Percentiles rank a stretch among this genome's conserved stretches.
phyloP scores from a whole-genome alignment of 2,888 invertebrate species.

The Falcaria lacertinaria region DNA sequence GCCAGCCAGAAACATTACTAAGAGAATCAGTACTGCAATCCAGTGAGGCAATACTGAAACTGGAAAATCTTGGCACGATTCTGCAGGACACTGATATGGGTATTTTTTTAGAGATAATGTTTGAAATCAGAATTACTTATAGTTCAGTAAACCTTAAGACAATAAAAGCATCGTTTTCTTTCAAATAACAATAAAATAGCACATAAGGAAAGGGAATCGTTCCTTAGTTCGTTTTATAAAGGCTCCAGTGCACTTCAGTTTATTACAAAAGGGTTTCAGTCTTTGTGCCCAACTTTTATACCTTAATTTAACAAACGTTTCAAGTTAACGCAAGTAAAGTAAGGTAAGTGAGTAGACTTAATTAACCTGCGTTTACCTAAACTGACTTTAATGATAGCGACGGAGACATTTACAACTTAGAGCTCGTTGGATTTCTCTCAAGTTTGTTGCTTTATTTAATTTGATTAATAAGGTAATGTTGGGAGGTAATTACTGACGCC shows the following conservation, averaged over 20 bases:
- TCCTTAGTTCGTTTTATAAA: background rate
- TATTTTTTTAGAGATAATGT: no score
- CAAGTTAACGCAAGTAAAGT: slow-evolving; percentile 10
- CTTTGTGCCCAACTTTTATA: slow-evolving; percentile 14
- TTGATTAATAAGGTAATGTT: slow-evolving; percentile 1
- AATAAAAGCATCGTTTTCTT: background rate
- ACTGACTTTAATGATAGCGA: slow-evolving; percentile 26
- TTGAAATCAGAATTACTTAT: no score
- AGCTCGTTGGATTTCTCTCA: slow-evolving; percentile 11
- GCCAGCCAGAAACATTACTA: no score
- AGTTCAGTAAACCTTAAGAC: no score
- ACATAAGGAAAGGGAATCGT: background rate
- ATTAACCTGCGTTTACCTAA: slow-evolving; percentile 34
- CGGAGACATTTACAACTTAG: slow-evolving; percentile 27
- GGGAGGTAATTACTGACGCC: background rate
- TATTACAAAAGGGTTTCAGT: slow-evolving; percentile 2
- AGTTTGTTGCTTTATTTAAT: slow-evolving; percentile 11
- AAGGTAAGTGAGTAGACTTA: slow-evolving; percentile 28
- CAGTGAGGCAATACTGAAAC: no score
- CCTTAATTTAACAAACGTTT: slow-evolving; percentile 14
- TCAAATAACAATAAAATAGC: background rate
- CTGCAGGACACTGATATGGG: no score
- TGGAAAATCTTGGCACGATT: no score
- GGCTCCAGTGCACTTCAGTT: background rate
- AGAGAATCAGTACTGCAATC: no score